Conservation (phyloP, 2,797 vertebrate genomes). For the Philypnodon macrostomus region DNA sequence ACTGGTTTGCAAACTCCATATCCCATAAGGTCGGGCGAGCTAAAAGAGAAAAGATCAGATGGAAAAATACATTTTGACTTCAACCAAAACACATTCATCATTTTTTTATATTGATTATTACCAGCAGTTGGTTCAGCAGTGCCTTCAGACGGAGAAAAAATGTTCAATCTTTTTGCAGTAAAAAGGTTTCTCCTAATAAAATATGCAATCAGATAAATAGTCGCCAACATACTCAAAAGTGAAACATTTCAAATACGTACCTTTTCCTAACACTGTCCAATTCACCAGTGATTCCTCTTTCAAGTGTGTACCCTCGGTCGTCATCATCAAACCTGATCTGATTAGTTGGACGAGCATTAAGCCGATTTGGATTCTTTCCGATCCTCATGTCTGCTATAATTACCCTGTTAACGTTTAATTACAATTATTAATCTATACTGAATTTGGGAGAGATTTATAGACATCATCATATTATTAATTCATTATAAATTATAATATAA, state of each 20-base stretch:
- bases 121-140: slow-evolving; percentile 66
- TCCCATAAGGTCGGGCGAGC: slow-evolving; percentile 88
- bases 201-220: neutral
- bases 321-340: slow-evolving; percentile 84
- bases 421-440: too few species aligned
- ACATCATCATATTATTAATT: slow-evolving; percentile 1
- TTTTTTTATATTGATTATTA: too few species aligned
- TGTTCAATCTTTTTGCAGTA: slow-evolving; percentile 79
- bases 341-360: slow-evolving; percentile 30
- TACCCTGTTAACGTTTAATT: slow-evolving; percentile 61
- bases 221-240: neutral
- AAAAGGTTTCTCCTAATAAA: slow-evolving; percentile 69
- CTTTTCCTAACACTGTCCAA: slow-evolving; percentile 55
- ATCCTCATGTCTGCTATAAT: slow-evolving; percentile 89
- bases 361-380: slow-evolving; percentile 54
- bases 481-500: too few species aligned
- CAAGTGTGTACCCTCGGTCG: slow-evolving; percentile 52
- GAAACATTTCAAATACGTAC: slow-evolving; percentile 44
- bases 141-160: slow-evolving; percentile 76
- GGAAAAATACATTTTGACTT: too few species aligned
- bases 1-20: slow-evolving; percentile 81
- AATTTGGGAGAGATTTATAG: too few species aligned
- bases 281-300: slow-evolving; percentile 44
- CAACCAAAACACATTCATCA: too few species aligned
- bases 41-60: slow-evolving; percentile 37